Base-by-base conservation (phyloP, 2,888 invertebrate species). In the Nowickia ferox region DNA sequence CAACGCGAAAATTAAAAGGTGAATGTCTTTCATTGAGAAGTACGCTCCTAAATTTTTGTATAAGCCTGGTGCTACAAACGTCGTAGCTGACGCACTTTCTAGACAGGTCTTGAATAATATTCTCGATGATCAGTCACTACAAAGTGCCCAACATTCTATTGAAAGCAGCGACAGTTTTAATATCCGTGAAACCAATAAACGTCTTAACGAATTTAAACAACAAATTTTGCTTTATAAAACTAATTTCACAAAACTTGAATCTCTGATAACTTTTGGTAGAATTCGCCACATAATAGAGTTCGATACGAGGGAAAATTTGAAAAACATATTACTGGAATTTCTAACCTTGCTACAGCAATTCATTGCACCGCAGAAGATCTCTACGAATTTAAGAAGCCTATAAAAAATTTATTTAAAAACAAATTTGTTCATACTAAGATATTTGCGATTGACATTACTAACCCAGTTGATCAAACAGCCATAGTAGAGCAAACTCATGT, bases 321-420 rank as follows among this genome's bases (percentile, higher is more conserved):
- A 59, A 11, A 66, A 48, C 8, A 85, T 76, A 46, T n/a, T 86
- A 1, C 84, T 79, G 78, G 84, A 87, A 75, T 87, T 59, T 53
- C 46, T n/a, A 74, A 74, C 11, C 38, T 80, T 0, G 82, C 78
- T 6, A 78, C 77, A 46, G 83, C 48, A 30, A 84, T 87, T 38
- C 53, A 84, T 51, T 87, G 87, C 46, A 68, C 65, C 9, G 61
- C 68, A 15, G 79, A 82, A 42, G 61, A 59, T 42, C 55, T 79
- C 30, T 76, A 79, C 48, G 72, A 83, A 19, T 38, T 81, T 13
- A 84, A 78, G 75, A 53, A 65, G 19, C 77, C 46, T 6, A 72
- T 79, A 38, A 59, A 79, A 40, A 8, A 44, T 15, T 2, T 57
- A 22, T 71, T 57, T 71, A 44, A 22, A 55, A 69, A 53, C 19